Conservation (phyloP, 2,888 invertebrate species). For the Amphimallon solstitiale region DNA sequence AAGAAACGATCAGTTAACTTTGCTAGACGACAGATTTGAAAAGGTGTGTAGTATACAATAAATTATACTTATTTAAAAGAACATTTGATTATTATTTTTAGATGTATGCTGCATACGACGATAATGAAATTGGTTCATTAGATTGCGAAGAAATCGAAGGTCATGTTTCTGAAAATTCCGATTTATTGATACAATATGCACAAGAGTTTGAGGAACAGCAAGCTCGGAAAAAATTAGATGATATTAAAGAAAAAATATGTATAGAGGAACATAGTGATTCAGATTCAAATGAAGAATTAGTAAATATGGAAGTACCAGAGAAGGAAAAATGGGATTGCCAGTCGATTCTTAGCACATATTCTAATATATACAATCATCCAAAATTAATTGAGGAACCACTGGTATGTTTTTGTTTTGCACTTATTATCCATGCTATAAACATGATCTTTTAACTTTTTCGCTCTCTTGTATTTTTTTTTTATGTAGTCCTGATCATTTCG, state of each 20-base stretch:
- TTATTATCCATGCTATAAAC: too few relatives aligned
- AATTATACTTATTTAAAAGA: constrained; percentile 5
- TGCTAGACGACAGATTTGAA: constrained; percentile 91
- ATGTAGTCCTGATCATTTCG: too few relatives aligned
- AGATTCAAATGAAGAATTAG: constrained; percentile 68
- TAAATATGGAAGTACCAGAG: constrained; percentile 71
- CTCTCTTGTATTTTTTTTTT: too few relatives aligned
- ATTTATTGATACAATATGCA: constrained; percentile 76
- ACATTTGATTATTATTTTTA: constrained; percentile 50
- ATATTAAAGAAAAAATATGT: constrained; percentile 54
- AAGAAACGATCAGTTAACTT: constrained; percentile 82
- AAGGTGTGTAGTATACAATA: constrained; percentile 65
- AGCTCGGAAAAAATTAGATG: constrained; percentile 67
- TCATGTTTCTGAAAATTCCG: constrained; percentile 73
- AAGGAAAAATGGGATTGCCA: constrained; percentile 90
- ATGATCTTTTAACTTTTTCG: too few relatives aligned
- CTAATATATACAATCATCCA: constrained; percentile 92
- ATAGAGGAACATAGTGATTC: constrained; percentile 53
- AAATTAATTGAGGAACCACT: constrained; percentile 82
- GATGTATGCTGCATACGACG: constrained; percentile 87
- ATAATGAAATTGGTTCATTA: constrained; percentile 88
- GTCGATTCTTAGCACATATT: constrained; percentile 89
- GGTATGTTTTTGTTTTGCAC: constrained; percentile 58
- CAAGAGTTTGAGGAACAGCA: constrained; percentile 78
- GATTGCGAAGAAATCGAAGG: constrained; percentile 93